Conservation (phyloP, 2,113 vertebrate species). For the Theristicus caerulescens region DNA sequence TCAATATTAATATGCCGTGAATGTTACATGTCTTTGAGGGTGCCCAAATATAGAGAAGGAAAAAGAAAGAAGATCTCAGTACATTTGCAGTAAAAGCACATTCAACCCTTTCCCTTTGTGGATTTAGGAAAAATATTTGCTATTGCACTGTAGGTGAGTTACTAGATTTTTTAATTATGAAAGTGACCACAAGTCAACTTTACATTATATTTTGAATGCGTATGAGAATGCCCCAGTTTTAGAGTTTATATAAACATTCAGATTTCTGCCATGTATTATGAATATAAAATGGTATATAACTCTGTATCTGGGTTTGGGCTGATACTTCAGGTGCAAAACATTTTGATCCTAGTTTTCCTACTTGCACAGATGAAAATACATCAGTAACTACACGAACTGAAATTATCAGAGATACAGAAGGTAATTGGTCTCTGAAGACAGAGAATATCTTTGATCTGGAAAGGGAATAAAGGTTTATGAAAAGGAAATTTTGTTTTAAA, state of each 20-base stretch:
- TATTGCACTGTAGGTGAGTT: not conserved
- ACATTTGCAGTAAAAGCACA: not conserved
- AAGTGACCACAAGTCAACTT: not conserved
- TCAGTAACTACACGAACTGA: not conserved
- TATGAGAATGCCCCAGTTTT: not conserved
- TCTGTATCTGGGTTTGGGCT: not conserved
- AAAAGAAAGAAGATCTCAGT: not conserved
- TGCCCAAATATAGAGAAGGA: not conserved
- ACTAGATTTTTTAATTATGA: not conserved
- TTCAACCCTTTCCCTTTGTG: not conserved
- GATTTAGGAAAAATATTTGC: not conserved
- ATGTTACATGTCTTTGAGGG: not conserved
- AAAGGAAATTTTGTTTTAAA: not conserved
- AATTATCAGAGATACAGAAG: not conserved
- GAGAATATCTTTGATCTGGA: not conserved
- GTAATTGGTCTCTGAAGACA: not conserved
- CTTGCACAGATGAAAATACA: not conserved
- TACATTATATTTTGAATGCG: not conserved
- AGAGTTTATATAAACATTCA: not conserved
- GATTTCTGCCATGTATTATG: not conserved
- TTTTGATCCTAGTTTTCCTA: not conserved
- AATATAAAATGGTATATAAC: not conserved
- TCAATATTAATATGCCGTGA: not conserved
- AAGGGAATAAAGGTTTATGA: not conserved
- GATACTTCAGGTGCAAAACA: not conserved